A percentile compares a stretch with the other conserved stretches of the same genome.
phyloP scores from a whole-genome alignment of 2,888 invertebrate species.

The Mesorhabditis belari region DNA sequence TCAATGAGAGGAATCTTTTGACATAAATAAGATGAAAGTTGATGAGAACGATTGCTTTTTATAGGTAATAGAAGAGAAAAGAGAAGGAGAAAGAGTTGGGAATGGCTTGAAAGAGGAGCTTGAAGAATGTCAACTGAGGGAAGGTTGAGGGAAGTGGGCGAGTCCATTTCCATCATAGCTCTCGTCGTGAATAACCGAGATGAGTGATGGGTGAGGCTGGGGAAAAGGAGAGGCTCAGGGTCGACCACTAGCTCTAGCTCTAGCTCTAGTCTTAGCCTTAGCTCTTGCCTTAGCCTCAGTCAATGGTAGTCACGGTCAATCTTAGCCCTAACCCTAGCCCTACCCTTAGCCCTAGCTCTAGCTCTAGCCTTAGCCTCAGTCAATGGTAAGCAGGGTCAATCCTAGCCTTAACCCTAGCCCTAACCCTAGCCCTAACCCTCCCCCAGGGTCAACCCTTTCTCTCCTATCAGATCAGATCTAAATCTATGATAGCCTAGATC shows the following conservation, averaged over 20 bases:
- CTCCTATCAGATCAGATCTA: not conserved
- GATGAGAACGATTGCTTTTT: not conserved
- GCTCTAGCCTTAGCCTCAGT: not conserved
- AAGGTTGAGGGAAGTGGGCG: constrained; percentile 1
- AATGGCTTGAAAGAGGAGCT: constrained; percentile 1
- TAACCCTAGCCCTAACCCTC: not conserved
- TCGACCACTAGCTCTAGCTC: not conserved
- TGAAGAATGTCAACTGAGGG: constrained; percentile 5
- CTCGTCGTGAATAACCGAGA: constrained; percentile 3
- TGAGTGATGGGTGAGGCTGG: not conserved
- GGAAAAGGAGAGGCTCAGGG: not conserved
- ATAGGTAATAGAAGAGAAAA: not conserved
- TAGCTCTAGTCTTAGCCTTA: not conserved
- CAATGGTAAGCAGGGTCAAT: too few species aligned
- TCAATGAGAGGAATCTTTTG: too few species aligned
- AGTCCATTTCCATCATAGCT: constrained; percentile 5
- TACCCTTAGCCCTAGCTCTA: not conserved
- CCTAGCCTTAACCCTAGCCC: not conserved
- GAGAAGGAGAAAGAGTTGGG: constrained; percentile 4
- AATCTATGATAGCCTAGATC: not conserved
- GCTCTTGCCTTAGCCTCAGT: not conserved
- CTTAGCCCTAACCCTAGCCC: not conserved
- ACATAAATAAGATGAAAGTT: too few species aligned
- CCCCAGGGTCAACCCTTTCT: not conserved
- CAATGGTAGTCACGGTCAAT: not conserved